Conservation (phyloP, 2,888 invertebrate species). For the Xestoiulus laeticollis region DNA sequence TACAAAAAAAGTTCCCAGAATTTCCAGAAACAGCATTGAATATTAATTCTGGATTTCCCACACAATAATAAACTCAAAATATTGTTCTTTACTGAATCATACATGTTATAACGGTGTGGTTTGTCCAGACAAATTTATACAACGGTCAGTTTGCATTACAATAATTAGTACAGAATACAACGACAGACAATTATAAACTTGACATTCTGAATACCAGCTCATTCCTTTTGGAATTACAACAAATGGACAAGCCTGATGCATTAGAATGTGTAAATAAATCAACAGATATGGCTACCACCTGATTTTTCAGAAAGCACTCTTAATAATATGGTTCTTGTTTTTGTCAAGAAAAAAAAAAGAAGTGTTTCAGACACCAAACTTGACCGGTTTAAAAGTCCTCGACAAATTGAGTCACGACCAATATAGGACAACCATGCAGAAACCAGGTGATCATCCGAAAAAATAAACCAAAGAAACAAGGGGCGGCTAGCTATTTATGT, state of each 20-base stretch:
- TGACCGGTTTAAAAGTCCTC: slow-evolving; percentile 34
- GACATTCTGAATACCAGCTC: neutral
- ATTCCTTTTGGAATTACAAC: neutral
- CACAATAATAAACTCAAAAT: neutral
- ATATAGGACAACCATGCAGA: slow-evolving; percentile 11
- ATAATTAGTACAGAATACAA: neutral
- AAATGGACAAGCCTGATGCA: neutral
- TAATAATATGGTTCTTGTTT: neutral
- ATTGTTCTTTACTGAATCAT: neutral
- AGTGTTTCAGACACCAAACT: neutral
- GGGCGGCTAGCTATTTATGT: slow-evolving; percentile 15
- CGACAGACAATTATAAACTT: neutral
- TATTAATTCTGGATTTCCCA: slow-evolving; percentile 15
- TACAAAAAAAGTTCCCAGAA: neutral
- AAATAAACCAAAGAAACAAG: neutral
- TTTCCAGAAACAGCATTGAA: neutral
- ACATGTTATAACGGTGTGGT: neutral
- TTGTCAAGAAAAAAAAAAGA: neutral
- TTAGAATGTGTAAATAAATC: neutral
- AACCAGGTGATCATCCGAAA: slow-evolving; percentile 33
- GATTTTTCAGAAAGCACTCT: neutral
- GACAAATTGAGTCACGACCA: slow-evolving; percentile 30
- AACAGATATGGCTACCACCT: neutral
- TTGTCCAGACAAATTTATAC: neutral
- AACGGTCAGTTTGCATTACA: neutral